Base-by-base conservation (phyloP, 2,113 vertebrate genomes). In the Mirounga angustirostris region DNA sequence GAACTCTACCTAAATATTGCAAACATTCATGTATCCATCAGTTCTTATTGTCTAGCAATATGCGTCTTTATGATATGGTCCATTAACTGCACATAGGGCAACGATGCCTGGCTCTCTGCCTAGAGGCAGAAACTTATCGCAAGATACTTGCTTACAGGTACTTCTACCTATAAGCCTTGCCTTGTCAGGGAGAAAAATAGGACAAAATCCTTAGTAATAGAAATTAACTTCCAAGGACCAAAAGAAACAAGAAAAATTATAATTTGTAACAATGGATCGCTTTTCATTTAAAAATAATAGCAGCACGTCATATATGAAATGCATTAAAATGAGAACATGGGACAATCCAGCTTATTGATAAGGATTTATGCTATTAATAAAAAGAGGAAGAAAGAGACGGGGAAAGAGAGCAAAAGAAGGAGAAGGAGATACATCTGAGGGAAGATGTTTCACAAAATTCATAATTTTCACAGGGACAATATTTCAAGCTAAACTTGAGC, bases 401-500 rank as follows among this genome's bases (percentile, higher is more conserved):
- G 56, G 2, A 28, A 10, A 24, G 15, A 24, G 24, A 71, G 1
- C 0, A 26, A n/a, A 67, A 93, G 33, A 56, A 2, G 2, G 9
- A 59, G 26, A 63, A 15, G 46, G 13, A 59, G 26, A 21, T 21
- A 13, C 24, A 52, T 46, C 22, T 52, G 2, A 40, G 19, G 65
- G 33, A 67, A 88, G 13, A 11, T 79, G 18, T 89, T 94, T 96
- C 76, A 92, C 1, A 93, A n/a, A 95, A 78, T 79, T 81, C 15
- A 2, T 67, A 95, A 88, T 94, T 92, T 63, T 85, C 61, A 74
- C 5, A 92, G 54, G 56, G 58, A 85, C n/a, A 91, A 81, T 65
- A 63, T 84, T 96, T 81, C 76, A 90, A 97, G 81, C 9, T 80
- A 84, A 87, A 84, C 19, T 74, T 80, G 19, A 81, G 63, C n/a